Percentiles rank a stretch among this genome's conserved stretches.
Conservation (phyloP, 1,140 invertebrate species). For the Papilio xuthus region DNA sequence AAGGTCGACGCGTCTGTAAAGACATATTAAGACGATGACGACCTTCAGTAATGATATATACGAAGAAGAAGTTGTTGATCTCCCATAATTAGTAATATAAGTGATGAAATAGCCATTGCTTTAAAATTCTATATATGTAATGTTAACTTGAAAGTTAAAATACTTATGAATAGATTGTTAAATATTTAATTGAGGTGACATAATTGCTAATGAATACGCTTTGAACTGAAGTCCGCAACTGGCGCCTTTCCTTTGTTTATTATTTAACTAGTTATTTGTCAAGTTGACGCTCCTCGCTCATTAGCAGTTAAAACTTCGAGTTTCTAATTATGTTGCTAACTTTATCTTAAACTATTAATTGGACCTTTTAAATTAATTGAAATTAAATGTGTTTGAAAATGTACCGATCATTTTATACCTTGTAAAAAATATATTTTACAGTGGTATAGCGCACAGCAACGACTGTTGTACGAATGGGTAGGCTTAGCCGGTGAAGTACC, state of each 20-base stretch:
- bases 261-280: constrained; percentile 3
- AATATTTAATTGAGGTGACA: neutral
- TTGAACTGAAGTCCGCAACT: neutral
- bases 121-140: too few relatives aligned
- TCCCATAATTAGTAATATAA: neutral
- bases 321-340: neutral
- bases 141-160: too few relatives aligned
- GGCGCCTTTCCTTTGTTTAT: neutral
- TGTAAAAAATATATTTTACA: too few relatives aligned
- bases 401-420: too few relatives aligned
- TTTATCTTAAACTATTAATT: neutral
- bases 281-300: neutral
- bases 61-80: too few relatives aligned
- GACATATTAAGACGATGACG: too few relatives aligned
- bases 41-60: too few relatives aligned
- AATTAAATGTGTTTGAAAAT: neutral
- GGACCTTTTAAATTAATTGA: neutral
- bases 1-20: too few relatives aligned
- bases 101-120: neutral
- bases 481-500: too few relatives aligned
- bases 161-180: neutral
- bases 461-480: too few relatives aligned
- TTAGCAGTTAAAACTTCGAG: constrained; percentile 11
- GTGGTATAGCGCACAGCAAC: too few relatives aligned
- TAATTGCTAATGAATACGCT: constrained; percentile 3